Base-by-base conservation (phyloP, 2,888 invertebrate species). In the Camponotus fellah region DNA sequence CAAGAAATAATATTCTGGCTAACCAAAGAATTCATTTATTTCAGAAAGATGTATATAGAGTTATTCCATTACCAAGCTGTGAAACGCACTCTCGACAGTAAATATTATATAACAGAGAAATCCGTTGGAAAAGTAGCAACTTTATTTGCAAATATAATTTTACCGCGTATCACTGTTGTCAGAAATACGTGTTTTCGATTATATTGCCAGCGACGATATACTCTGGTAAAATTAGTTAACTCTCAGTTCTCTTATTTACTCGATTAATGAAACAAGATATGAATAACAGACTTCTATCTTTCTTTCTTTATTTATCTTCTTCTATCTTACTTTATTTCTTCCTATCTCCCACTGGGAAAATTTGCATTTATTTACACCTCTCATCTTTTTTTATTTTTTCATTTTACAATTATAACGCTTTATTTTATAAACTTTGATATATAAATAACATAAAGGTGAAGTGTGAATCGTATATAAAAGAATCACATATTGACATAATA, bases 231-330 rank as follows among this genome's bases (percentile, higher is more conserved):
- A 46, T 64, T 64, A 75, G 34, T 75, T 75, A 46, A 34, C 17
- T 65, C 34, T 56, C 43, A 34, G 34, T 65, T 64, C 64, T 46
- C 32, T 75, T 65, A 75, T 65, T 64, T 75, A 34, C 34, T 75
- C n/a, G n/a, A n/a, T 75, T 64, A 75, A 75, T 46, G 64, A 75
- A 75, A 75, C 64, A 65, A 46, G 64, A 65, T 43, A 9, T 21
- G 64, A 75, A 65, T 32, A 43, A 64, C n/a, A 43, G n/a, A 53
- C n/a, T 53, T 53, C n/a, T 53, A 8, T n/a, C n/a, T 17, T 5
- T 49, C 49, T 49, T 5, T 49, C 6, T 49, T 14, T 46, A 4
- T 49, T 6, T 49, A 3, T 49, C 17, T 49, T 2, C 17, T 6
- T 17, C 49, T 17, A 17, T 17, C 49, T 53, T n/a, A 8, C 6